These are phyloP conservation scores for Sebastes vulpes DNA, from an alignment of 2,797 vertebrate genomes.

Conservation along the genomic window DNA sequence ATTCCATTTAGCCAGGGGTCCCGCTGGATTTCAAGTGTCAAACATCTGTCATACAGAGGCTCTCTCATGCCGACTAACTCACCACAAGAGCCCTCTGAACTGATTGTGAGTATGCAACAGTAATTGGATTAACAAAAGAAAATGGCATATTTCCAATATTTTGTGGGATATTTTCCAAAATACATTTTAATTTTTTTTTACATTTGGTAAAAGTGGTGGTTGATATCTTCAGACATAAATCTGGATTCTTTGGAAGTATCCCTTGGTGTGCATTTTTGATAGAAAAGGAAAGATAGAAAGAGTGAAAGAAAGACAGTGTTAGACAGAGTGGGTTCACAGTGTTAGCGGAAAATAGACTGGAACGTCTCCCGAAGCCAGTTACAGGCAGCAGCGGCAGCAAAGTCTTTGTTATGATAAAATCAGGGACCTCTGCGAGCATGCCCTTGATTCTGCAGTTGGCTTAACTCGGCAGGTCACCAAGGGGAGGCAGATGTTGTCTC, in stretches of 20 bases:
- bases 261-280: constrained; percentile 40
- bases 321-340: constrained; percentile 47
- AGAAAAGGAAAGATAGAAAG: constrained; percentile 15
- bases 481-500: constrained; percentile 88
- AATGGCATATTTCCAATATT: constrained; percentile 3
- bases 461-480: constrained; percentile 80
- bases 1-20: constrained; percentile 78
- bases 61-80: constrained; percentile 39
- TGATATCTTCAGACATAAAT: constrained; percentile 18
- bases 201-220: background rate
- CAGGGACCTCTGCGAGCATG: constrained; percentile 63
- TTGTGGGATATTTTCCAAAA: background rate
- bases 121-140: constrained; percentile 5
- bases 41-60: constrained; percentile 81
- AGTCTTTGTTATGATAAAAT: constrained; percentile 80
- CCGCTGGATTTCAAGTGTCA: constrained; percentile 79
- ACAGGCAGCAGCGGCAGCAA: constrained; percentile 50
- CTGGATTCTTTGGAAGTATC: constrained; percentile 32
- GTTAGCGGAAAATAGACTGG: constrained; percentile 68
- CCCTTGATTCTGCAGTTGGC: constrained; percentile 84
- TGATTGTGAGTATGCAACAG: constrained; percentile 20
- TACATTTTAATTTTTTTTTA: background rate
- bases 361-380: constrained; percentile 75
- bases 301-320: constrained; percentile 37
- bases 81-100: constrained; percentile 15